Base-by-base conservation (phyloP, 2,888 invertebrate species). In the Ennomos fuscantarius region DNA sequence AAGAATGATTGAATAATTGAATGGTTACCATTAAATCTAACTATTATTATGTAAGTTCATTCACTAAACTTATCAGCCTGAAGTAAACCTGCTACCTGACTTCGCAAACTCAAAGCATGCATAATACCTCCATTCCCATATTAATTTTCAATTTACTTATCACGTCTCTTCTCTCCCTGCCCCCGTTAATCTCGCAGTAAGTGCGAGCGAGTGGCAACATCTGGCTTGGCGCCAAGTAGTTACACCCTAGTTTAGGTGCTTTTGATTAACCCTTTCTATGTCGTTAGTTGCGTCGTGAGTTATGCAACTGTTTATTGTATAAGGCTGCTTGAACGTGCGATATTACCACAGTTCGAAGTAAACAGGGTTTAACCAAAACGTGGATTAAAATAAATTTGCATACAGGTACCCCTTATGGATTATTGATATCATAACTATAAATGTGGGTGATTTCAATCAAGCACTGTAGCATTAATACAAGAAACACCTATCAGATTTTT, bases 251-350 rank as follows among this genome's bases (percentile, higher is more conserved):
- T 78, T 81, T 81, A 83, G 77, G 70, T 69, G 68, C 63, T 72
- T 81, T 78, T 82, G 79, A 83, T 82, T 80, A 81, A 78, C 78
- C 70, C 69, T 69, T 76, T 73, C 33, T 35, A 67, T 56, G 57
- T 60, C 46, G 60, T 72, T 66, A 67, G 62, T 65, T 67, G 62
- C 57, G 48, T 56, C 10, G 40, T 44, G 48, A 47, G 33, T 57
- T 52, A 36, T 39, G 33, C 33, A 11, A 47, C 44, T 59, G 48
- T 37, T 41, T 53, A 55, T 24, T 24, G 24, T 24, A 24, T 6
- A 24, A 24, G 24, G 24, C 24, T 24, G 24, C 24, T 24, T 24
- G 2, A 6, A 24, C 24, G 24, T 24, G 24, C 2, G 24, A 24
- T 5, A 24, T 3, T 6, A 1, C 15, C 0, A 24, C 6, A 24